Evolutionary conservation across 2,888 invertebrate species (phyloP), one percentile per base, ranked within the genome.

Genomic region (Heterodera filipjevi): DNA sequence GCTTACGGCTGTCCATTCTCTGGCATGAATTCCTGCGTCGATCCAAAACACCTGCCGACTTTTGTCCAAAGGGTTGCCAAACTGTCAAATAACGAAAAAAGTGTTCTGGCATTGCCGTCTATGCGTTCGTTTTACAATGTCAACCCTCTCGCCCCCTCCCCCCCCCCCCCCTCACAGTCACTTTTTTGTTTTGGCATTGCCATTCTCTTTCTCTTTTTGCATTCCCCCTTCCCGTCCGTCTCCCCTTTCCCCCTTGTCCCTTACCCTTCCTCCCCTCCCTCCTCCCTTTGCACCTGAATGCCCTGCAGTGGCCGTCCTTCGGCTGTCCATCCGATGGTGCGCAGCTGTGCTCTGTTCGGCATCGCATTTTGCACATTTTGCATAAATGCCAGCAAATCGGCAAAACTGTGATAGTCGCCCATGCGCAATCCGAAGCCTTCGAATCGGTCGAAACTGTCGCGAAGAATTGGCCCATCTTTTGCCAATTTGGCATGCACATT

Each of bases 11-110:
- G 86, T 84, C 87, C 87, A 87, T 79, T 82, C 79, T 12, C 87
- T 80, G 22, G 87, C 85, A 75, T 87, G 87, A 68, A 87, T 88
- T 71, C 87, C 87, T 6, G 85, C 88, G 79, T 88, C 88, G 71
- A 88, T 85, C 66, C 88, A 85, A 39, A 87, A 83, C 22, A 87
- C 82, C 64, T 82, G 84, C 77, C 87, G 86, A 35, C 70, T 49
- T 64, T 68, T 66, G 74, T 85, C 83, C 2, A 81, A 83, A 39
- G 87, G 87, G 16, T 80, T 74, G 59, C 87, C 87, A 71, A 88
- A 85, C 81, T 87, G 78, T 35, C 82, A 77, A 30, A 59, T 59
- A 16, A n/a, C 6, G 6, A 14, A 16, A 49, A 12, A 16, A 49
- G 16, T 66, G 39, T 22, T 19, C 27, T 10, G 19, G 33, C 27